phyloP scores from a whole-genome alignment of 1,140 invertebrate species.

The Aphaenogaster floridana region DNA sequence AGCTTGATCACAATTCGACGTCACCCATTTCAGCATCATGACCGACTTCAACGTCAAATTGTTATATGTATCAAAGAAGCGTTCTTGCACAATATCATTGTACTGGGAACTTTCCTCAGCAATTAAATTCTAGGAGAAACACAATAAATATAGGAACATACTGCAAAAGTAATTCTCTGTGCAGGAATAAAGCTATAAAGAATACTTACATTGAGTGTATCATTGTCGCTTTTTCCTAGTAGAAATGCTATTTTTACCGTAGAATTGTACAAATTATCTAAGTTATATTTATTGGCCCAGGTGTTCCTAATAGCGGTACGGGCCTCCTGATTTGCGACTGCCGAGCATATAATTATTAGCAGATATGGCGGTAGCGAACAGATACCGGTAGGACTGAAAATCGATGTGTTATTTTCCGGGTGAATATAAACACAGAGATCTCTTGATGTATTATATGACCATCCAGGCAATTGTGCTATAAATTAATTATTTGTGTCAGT shows the following conservation, averaged over 20 bases:
- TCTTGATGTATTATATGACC: constrained; percentile 91
- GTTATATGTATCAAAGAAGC: constrained; percentile 96
- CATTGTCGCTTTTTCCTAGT: constrained; percentile 88
- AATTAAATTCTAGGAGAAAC: constrained; percentile 79
- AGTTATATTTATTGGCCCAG: constrained; percentile 91
- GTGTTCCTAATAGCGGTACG: constrained; percentile 92
- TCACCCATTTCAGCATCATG: constrained; percentile 94
- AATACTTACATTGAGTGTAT: constrained; percentile 86
- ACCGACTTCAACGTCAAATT: constrained; percentile 97
- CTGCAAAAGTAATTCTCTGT: not conserved
- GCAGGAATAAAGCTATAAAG: not conserved
- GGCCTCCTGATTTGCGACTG: constrained; percentile 89
- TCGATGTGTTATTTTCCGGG: constrained; percentile 90
- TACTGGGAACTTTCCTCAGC: constrained; percentile 88
- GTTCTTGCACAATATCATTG: constrained; percentile 96
- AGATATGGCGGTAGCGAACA: constrained; percentile 89
- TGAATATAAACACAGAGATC: constrained; percentile 91
- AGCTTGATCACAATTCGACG: constrained; percentile 88
- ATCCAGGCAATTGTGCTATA: constrained; percentile 90
- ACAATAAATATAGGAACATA: not conserved
- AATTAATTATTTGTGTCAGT: constrained; percentile 72
- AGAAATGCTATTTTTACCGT: constrained; percentile 87
- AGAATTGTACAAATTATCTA: constrained; percentile 85
- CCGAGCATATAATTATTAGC: constrained; percentile 92
- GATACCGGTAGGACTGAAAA: constrained; percentile 89